A percentile compares a stretch with the other conserved stretches of the same genome.
Conservation (phyloP, 64 coral and sea anemone species). For the Actinia tenebrosa region DNA sequence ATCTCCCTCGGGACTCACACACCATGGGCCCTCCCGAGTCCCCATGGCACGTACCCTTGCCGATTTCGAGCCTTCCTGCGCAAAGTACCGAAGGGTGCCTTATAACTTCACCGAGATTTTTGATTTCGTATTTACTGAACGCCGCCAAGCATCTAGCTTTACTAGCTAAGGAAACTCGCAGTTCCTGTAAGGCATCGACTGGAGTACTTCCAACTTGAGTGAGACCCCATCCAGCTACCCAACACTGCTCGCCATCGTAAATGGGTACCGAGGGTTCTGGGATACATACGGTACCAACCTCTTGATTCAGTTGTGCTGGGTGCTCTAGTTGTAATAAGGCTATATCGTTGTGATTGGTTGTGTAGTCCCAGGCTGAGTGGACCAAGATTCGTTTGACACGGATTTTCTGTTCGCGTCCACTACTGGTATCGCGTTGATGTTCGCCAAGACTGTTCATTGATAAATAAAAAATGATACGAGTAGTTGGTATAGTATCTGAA, state of each 20-base stretch:
- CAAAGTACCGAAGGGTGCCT: not conserved
- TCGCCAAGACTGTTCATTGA: not conserved
- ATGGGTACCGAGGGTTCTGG: not conserved
- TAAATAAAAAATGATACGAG: too few species aligned
- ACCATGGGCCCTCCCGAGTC: slow-evolving; percentile 30
- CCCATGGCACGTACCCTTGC: slow-evolving; percentile 12
- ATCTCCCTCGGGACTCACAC: slow-evolving; percentile 7
- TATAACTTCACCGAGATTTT: not conserved
- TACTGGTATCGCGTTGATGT: not conserved
- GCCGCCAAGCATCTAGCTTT: not conserved
- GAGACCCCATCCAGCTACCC: slow-evolving; percentile 12
- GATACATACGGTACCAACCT: slow-evolving; percentile 12
- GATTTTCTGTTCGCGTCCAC: not conserved
- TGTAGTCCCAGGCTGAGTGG: slow-evolving; percentile 6
- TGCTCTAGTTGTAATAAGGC: slow-evolving; percentile 10
- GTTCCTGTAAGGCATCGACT: not conserved
- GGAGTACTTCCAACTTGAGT: not conserved
- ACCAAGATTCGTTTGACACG: not conserved
- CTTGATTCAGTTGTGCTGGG: not conserved
- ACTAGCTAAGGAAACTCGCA: not conserved
- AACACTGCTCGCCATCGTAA: slow-evolving; percentile 6
- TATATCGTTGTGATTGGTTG: slow-evolving; percentile 16
- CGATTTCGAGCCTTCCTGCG: slow-evolving; percentile 17
- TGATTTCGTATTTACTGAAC: not conserved
- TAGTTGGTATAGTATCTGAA: not conserved